These are phyloP conservation scores for Orthonyx spaldingii DNA, from an alignment of 2,113 vertebrate species.

Conservation along the genomic window DNA sequence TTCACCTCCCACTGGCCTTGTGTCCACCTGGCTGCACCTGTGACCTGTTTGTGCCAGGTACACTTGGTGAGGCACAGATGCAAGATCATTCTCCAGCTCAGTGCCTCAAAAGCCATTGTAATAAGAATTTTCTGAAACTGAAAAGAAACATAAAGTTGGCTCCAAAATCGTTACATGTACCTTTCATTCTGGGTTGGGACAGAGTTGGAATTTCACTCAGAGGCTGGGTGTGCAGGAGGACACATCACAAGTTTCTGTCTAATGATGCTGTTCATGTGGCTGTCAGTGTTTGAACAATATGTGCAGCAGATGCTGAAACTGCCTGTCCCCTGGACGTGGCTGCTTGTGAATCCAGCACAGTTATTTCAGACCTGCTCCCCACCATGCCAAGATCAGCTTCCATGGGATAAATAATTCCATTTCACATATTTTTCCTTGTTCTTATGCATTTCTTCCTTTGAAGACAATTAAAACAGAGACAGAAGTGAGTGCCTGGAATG, in stretches of 20 bases:
- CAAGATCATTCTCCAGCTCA: not conserved
- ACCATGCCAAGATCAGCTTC: not conserved
- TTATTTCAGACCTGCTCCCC: not conserved
- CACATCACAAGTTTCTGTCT: not conserved
- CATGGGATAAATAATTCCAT: not conserved
- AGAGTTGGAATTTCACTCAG: not conserved
- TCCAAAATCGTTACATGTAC: not conserved
- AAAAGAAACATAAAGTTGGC: not conserved
- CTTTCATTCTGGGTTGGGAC: not conserved
- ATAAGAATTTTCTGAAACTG: not conserved
- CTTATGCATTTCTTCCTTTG: not conserved
- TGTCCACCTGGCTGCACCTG: not conserved
- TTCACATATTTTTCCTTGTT: not conserved
- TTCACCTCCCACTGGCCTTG: not conserved
- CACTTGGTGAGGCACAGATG: accelerated
- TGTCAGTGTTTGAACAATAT: not conserved
- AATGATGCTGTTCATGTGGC: not conserved
- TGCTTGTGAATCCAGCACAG: not conserved
- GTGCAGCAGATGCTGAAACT: not conserved
- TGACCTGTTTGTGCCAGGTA: not conserved
- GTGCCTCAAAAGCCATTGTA: not conserved
- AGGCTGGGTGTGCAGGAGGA: not conserved
- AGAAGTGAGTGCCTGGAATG: not conserved
- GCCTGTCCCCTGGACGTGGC: not conserved
- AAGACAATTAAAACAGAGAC: not conserved